Evolutionary conservation across 2,888 invertebrate genomes (phyloP).

Genomic region (Papilio protenor): DNA sequence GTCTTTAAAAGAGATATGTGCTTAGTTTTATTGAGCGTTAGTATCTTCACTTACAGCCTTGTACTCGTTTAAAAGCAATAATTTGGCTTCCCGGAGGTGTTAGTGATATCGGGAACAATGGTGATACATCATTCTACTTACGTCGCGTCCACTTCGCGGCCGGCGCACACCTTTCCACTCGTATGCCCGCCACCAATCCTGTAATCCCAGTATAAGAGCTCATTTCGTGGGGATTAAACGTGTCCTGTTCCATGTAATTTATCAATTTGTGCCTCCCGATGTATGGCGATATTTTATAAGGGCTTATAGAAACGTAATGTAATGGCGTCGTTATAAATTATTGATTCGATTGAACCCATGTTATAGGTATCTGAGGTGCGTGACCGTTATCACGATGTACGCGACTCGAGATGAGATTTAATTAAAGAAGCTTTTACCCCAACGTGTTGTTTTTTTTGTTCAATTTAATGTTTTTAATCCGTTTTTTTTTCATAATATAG

Average conservation of each 20-base stretch:
- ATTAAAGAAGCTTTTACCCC: constrained; percentile 42
- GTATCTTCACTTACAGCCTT: neutral
- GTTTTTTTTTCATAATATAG: neutral
- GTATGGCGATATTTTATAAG: constrained; percentile 48
- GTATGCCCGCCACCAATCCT: constrained; percentile 46
- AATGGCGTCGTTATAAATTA: constrained; percentile 41
- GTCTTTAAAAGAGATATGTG: too few relatives aligned
- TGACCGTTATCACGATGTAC: constrained; percentile 42
- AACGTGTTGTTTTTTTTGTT: neutral
- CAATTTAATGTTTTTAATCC: neutral
- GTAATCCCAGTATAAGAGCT: constrained; percentile 71
- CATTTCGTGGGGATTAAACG: constrained; percentile 72
- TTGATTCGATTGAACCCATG: constrained; percentile 39
- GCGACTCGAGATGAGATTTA: constrained; percentile 32
- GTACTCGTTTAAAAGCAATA: neutral
- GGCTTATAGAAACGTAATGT: constrained; percentile 47
- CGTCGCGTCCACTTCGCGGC: constrained; percentile 41
- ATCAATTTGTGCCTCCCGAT: constrained; percentile 66
- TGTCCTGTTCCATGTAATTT: constrained; percentile 70
- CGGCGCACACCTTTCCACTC: constrained; percentile 45
- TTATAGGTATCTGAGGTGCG: constrained; percentile 36
- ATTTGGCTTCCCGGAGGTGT: constrained; percentile 1
- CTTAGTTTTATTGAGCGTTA: neutral
- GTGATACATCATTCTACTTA: constrained; percentile 27
- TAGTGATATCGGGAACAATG: constrained; percentile 10